Base-by-base conservation (phyloP, 2,888 invertebrate genomes). In the Chironomus tentans region DNA sequence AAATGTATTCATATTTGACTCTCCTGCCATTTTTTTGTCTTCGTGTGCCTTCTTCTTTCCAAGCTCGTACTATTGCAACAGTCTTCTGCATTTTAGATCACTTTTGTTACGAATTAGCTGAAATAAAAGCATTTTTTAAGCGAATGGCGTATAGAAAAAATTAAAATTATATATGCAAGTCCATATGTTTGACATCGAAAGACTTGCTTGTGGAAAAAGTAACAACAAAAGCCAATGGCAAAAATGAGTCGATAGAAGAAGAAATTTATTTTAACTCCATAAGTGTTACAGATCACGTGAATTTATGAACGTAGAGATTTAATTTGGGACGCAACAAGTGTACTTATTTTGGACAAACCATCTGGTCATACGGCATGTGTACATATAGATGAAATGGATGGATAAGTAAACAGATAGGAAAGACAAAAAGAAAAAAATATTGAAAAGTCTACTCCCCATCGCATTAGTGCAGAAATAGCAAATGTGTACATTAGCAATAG, bases 321-420 rank as follows among this genome's bases (percentile, higher is more conserved):
- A 65, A 65, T 22, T 65, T 65, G 21, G 65, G 65, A 65, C 65
- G 65, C 65, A 65, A 48, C 71, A 71, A 71, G 71, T 71, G 70
- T 38, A 38, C 38, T 38, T 38, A 10, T 38, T 38, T 38, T 38
- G 15, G 69, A 46, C 50, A 56, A 38, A 38, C 12, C 71, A 71
- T 56, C 71, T 71, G 70, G 47, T 12, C 21, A 21, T 24, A 38
- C 38, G 38, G 38, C 38, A 38, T 38, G 38, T 38, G 38, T 38
- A 38, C 38, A 38, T 38, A 10, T 38, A 38, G 38, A 38, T 38
- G 10, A 38, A 38, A 38, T 38, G 10, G 38, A 38, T 38, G 38
- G 38, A 65, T 21, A 65, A 24, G 10, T 21, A 24, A 65, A 13
- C 12, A 24, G 5, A 24, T 22, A 12, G 21, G n/a, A 21, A 50